Percentiles rank a stretch among this genome's conserved stretches.
These are phyloP conservation scores for Polyodon spathula DNA, from an alignment of 2,113 vertebrate species.

Conservation along the genomic window DNA sequence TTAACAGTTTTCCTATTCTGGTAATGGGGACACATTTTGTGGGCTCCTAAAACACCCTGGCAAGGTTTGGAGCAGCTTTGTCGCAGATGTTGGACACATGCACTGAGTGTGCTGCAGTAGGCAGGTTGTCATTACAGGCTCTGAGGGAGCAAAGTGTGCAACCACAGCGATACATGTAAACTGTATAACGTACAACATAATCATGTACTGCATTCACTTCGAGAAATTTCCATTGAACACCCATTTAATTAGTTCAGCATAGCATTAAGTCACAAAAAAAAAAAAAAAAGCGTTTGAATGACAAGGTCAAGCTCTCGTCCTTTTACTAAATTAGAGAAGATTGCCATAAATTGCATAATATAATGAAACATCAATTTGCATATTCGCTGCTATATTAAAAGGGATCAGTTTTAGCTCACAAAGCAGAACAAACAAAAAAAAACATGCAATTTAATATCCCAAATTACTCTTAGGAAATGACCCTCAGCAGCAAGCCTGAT, in stretches of 20 bases:
- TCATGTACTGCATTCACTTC: conserved; percentile 49
- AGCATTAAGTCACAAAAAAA: conserved; percentile 48
- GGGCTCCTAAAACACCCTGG: too few species aligned
- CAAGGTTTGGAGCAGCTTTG: neutral
- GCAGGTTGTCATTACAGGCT: conserved; percentile 27
- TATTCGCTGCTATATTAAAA: conserved; percentile 98
- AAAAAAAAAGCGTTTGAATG: conserved; percentile 78
- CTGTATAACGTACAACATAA: conserved; percentile 65
- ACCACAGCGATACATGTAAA: conserved; percentile 34
- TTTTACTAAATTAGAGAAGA: conserved; percentile 97
- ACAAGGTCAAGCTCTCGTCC: conserved; percentile 89
- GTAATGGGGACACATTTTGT: too few species aligned
- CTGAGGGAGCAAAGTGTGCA: conserved; percentile 46
- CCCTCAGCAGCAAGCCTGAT: conserved; percentile 88
- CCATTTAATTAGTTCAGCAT: conserved; percentile 82
- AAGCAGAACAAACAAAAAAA: conserved; percentile 95
- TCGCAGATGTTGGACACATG: neutral
- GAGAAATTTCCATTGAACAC: conserved; percentile 55
- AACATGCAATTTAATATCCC: conserved; percentile 97
- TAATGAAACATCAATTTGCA: conserved; percentile 97
- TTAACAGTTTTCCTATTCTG: too few species aligned
- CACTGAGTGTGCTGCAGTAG: conserved; percentile 1
- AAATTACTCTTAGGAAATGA: conserved; percentile 95
- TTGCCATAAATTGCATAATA: conserved; percentile 80
- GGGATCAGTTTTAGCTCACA: conserved; percentile 88